Conservation (phyloP, 2,113 vertebrate genomes). For the Glareola pratincola region DNA sequence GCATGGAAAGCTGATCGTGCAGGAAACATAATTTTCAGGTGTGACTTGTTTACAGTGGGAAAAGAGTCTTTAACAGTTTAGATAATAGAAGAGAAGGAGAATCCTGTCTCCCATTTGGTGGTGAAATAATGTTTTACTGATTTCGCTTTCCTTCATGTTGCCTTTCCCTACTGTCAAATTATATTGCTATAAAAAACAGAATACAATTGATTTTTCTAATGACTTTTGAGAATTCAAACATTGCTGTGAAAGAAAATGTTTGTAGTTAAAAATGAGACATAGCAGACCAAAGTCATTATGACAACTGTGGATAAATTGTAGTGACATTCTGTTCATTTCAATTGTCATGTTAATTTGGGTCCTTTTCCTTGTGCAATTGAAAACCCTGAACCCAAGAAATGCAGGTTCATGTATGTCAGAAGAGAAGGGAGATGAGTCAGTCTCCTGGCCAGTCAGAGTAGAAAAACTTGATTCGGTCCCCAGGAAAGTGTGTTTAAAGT, state of each 20-base stretch:
- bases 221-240: not conserved
- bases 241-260: not conserved
- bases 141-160: not conserved
- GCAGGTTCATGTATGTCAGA: not conserved
- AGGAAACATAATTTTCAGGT: conserved; percentile 97
- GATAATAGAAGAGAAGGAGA: not conserved
- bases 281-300: not conserved
- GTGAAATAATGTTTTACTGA: not conserved
- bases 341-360: not conserved
- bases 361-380: not conserved
- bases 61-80: not conserved
- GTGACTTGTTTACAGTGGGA: not conserved
- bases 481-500: not conserved
- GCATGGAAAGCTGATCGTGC: conserved; percentile 96
- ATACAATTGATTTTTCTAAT: not conserved
- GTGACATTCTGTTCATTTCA: not conserved
- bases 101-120: not conserved
- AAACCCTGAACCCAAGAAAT: not conserved
- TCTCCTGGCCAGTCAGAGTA: not conserved
- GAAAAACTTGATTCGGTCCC: not conserved
- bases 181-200: not conserved
- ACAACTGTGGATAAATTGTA: not conserved
- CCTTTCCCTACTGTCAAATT: not conserved
- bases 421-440: not conserved
- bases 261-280: not conserved